Evolutionary conservation across 2,113 vertebrate species (phyloP), one percentile per base, ranked within the genome.

Genomic region (Asarcornis scutulata): DNA sequence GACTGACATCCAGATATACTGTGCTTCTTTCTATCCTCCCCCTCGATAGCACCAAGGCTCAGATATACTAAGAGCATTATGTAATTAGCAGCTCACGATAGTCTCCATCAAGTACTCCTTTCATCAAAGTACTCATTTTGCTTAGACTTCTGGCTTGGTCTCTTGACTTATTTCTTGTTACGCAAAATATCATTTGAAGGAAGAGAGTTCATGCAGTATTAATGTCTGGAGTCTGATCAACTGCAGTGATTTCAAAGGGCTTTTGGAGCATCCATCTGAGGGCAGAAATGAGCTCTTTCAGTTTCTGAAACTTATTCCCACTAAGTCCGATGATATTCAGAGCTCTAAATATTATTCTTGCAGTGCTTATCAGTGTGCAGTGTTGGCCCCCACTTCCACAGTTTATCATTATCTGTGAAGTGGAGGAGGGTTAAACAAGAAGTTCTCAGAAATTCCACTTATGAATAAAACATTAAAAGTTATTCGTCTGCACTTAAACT

Each of bases 401-500:
- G 42, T 75, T 90, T 62, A 48, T 48, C 22, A 38, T 62, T 72
- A 50, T 53, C 34, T 69, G 71, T 23, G 27, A 93, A 71, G 20
- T 79, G n/a, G 10, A 91, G 8, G 34, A 86, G 21, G 26, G 77
- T 82, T 93, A 78, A 91, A 93, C 2, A 66, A 91, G 42, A 42
- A 77, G 23, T 64, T 90, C n/a, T 91, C 80, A 91, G n/a, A 82
- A 91, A 81, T 78, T 85, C 29, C 1, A 3, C 48, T 92, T 85
- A 90, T 92, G 44, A 95, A 95, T 84, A 91, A 92, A 96, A 93
- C 34, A 88, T 91, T n/a, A 74, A 31, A 86, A 84, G 67, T 87
- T 85, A 86, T 92, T 89, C 46, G 71, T 42, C 50, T 48, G 17
- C 63, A 66, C 34, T 63, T 89, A 92, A 93, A 95, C 92, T 78